phyloP scores from a whole-genome alignment of 1,140 invertebrate genomes.

The Zelostemma sp. region DNA sequence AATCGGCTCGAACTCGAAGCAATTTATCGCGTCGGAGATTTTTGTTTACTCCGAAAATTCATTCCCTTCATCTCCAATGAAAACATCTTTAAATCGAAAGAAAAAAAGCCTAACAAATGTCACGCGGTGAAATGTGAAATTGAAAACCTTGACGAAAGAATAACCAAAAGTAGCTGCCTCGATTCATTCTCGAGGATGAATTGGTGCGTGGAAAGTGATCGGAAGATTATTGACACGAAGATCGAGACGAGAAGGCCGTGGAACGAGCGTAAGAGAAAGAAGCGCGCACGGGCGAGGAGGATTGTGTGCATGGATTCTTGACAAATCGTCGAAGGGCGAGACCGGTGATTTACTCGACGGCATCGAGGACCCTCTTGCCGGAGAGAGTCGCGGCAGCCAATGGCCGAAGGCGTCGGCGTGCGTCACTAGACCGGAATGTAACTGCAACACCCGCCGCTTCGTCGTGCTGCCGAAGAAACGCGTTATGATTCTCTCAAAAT shows the following conservation, averaged over 20 bases:
- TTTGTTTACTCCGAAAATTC: too few species aligned
- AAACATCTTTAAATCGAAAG: neutral
- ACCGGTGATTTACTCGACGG: slow-evolving; percentile 38
- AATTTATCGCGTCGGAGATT: neutral
- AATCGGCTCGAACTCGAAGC: neutral
- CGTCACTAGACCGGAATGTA: slow-evolving; percentile 65
- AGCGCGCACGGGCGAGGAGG: slow-evolving; percentile 7
- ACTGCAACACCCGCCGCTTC: slow-evolving; percentile 48
- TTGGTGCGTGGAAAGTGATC: slow-evolving; percentile 27
- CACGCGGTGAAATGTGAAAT: too few species aligned
- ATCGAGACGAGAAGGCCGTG: slow-evolving; percentile 26
- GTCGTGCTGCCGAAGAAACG: slow-evolving; percentile 40
- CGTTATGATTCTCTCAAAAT: slow-evolving; percentile 30
- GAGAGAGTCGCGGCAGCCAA: slow-evolving; percentile 40
- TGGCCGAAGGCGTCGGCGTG: slow-evolving; percentile 53
- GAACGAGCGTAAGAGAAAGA: slow-evolving; percentile 5
- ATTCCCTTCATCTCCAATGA: neutral
- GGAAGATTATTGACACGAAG: slow-evolving; percentile 38
- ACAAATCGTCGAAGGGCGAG: slow-evolving; percentile 39
- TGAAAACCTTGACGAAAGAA: slow-evolving; percentile 1
- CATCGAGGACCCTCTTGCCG: slow-evolving; percentile 14
- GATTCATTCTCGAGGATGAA: neutral
- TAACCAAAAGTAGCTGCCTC: neutral
- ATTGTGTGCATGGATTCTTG: slow-evolving; percentile 31
- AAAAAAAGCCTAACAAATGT: neutral